Percentiles rank a stretch among this genome's conserved stretches.
Evolutionary conservation across 2,888 invertebrate species (phyloP).

Genomic region (Drosophila neonasuta): DNA sequence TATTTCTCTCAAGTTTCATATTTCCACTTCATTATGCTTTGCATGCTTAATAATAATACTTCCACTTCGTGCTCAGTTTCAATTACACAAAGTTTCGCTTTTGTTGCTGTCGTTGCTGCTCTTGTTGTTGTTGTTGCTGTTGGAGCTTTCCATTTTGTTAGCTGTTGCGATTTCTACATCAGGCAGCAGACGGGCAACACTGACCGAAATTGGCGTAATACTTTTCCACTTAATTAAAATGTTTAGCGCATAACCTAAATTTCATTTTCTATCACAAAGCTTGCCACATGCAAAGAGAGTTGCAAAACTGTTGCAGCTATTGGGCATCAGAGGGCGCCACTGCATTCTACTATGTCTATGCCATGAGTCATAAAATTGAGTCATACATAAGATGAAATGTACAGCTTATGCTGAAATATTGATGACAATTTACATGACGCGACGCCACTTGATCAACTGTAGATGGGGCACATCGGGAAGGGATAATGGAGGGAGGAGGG

Average conservation of each 20-base stretch:
- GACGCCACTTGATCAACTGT: conserved; percentile 25
- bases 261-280: conserved; percentile 56
- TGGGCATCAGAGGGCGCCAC: conserved; percentile 40
- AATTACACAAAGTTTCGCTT: conserved; percentile 76
- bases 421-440: conserved; percentile 62
- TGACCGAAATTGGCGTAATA: conserved; percentile 74
- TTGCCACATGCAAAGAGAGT: conserved; percentile 14
- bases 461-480: background rate
- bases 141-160: conserved; percentile 74
- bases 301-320: conserved; percentile 13
- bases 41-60: conserved; percentile 77
- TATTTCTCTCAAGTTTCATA: conserved; percentile 65
- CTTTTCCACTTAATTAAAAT: conserved; percentile 77
- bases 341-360: conserved; percentile 2
- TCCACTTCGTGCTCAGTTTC: conserved; percentile 75
- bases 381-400: conserved; percentile 35
- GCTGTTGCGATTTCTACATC: conserved; percentile 71
- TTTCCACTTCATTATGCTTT: conserved; percentile 76
- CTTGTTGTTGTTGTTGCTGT: conserved; percentile 24
- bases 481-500: background rate
- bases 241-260: conserved; percentile 77
- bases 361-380: conserved; percentile 45
- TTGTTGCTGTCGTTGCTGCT: conserved; percentile 48
- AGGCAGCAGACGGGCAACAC: conserved; percentile 26
- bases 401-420: conserved; percentile 62